Base-by-base conservation (phyloP, 2,113 vertebrate species). In the Lichenostomus cassidix region DNA sequence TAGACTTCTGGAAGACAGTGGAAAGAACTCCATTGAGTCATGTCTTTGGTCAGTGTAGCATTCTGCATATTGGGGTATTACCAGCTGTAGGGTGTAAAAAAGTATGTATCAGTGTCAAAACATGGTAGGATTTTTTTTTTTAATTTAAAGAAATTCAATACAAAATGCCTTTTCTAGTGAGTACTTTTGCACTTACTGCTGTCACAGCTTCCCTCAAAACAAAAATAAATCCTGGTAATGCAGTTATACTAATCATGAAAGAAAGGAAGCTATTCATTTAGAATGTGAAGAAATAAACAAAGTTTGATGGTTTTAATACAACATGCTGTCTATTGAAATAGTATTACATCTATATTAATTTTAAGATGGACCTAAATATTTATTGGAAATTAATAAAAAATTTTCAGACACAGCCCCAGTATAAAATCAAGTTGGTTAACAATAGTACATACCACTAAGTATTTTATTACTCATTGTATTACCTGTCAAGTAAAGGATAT, bases 381-480 rank as follows among this genome's bases (percentile, higher is more conserved):
- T 82, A 4, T 84, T 71, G 23, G 19, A 89, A 87, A 49, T 41
- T 18, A 56, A n/a, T 35, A 76, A 63, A n/a, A 91, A 53, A 3
- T 62, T 46, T 80, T 47, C 35, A 77, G 46, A 84, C 3, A 14
- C 21, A 62, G 41, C 8, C 31, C 42, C 20, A 31, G 3, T 70
- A 56, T 65, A 62, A 89, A 89, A 63, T 50, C 4, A 1, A 12
- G 16, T 50, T 87, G 83, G 25, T 47, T 95, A 60, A 64, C 24
- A 42, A 28, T 31, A 68, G 37, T 42, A 76, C 1, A 0, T 37
- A 63, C 62, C 17, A 52, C 24, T 69, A 63, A 68, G 35, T 46
- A 56, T 81, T 91, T 89, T 58, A 71, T 89, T 91, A 42, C 28
- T 92, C 24, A 22, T 76, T 91, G 75, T 73, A 74, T 91, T 87